Conservation (phyloP, 2,888 invertebrate species). For the Malthinus seriepunctatus region DNA sequence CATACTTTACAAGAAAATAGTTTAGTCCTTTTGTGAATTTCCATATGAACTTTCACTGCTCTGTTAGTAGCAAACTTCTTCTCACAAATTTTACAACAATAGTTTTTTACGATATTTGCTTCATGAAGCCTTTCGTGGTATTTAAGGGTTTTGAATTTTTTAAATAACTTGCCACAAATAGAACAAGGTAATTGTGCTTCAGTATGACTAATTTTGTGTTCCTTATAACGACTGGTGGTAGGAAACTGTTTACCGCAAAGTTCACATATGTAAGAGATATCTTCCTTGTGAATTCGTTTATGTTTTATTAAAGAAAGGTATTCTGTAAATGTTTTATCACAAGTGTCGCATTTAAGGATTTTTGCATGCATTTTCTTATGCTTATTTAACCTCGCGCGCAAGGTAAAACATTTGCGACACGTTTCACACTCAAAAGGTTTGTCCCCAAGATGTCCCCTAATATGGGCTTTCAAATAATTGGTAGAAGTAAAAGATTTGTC, state of each 20-base stretch:
- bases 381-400: constrained; percentile 19
- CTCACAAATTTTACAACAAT: constrained; percentile 16
- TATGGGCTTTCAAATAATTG: constrained; percentile 22
- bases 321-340: constrained; percentile 16
- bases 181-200: constrained; percentile 22
- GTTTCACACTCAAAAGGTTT: constrained; percentile 20
- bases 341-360: constrained; percentile 16
- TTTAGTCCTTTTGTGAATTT: constrained; percentile 25
- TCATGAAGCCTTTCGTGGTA: constrained; percentile 23
- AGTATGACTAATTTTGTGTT: constrained; percentile 10
- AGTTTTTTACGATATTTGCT: constrained; percentile 21
- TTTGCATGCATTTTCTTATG: constrained; percentile 20
- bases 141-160: constrained; percentile 11
- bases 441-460: constrained; percentile 19
- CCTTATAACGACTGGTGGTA: not conserved
- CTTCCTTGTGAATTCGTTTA: constrained; percentile 22
- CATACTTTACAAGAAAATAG: constrained; percentile 27
- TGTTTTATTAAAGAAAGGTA: constrained; percentile 17
- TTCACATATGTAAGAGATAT: constrained; percentile 23
- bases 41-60: constrained; percentile 22
- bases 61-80: constrained; percentile 16
- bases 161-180: constrained; percentile 22
- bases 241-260: constrained; percentile 20
- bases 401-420: constrained; percentile 21
- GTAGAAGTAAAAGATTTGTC: constrained; percentile 18